Conservation (phyloP, 2,797 vertebrate genomes). For the Macroramphosus scolopax region DNA sequence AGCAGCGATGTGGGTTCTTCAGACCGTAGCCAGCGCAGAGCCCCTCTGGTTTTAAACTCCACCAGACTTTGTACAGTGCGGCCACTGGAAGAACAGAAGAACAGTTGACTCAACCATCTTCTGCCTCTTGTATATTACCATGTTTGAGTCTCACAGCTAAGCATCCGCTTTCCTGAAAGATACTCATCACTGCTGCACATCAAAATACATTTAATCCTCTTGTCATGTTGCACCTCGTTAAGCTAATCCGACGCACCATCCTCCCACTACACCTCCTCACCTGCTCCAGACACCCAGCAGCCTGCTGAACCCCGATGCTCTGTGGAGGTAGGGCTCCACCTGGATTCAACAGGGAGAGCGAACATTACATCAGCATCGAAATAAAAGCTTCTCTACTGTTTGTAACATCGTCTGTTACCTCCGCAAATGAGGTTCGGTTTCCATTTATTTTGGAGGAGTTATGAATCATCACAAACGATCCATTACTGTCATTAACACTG, state of each 20-base stretch:
- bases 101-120: background rate
- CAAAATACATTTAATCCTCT: no score
- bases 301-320: slow-evolving; percentile 70
- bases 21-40: slow-evolving; percentile 61
- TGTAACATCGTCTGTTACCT: no score
- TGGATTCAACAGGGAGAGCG: slow-evolving; percentile 34
- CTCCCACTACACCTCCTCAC: slow-evolving; percentile 45
- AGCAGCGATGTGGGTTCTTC: slow-evolving; percentile 67
- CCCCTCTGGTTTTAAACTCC: slow-evolving; percentile 68
- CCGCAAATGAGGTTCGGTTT: no score
- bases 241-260: background rate
- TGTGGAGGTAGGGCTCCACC: slow-evolving; percentile 70
- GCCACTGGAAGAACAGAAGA: slow-evolving; percentile 62
- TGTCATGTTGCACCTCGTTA: no score
- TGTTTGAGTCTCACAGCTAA: no score
- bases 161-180: no score
- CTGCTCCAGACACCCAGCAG: slow-evolving; percentile 76
- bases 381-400: background rate
- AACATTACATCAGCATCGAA: background rate
- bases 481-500: no score
- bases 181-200: no score
- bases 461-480: no score
- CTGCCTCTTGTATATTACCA: background rate
- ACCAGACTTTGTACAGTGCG: slow-evolving; percentile 76
- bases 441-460: no score